phyloP scores from a whole-genome alignment of 1,140 invertebrate species.

The Drosophila prosaltans region DNA sequence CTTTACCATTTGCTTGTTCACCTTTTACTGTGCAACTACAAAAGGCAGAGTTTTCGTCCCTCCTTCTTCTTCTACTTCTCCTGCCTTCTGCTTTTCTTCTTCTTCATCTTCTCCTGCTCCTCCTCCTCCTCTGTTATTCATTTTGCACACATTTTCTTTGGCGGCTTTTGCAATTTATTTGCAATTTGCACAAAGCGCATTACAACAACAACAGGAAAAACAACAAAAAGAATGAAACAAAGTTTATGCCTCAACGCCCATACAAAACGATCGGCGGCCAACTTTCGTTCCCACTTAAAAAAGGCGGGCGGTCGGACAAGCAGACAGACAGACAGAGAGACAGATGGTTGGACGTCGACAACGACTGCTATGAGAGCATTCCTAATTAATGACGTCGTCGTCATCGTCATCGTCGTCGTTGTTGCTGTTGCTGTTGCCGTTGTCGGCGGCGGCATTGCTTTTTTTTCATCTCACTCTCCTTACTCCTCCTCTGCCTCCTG shows the following conservation, averaged over 20 bases:
- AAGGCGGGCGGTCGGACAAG: neutral
- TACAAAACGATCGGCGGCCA: conserved; percentile 67
- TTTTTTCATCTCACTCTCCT: conserved; percentile 1
- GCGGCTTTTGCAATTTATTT: conserved; percentile 77
- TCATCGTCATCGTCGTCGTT: neutral
- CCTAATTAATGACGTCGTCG: conserved; percentile 78
- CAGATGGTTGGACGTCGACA: conserved; percentile 30
- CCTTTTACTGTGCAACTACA: neutral
- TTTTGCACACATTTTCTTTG: conserved; percentile 43
- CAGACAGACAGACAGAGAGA: conserved; percentile 16
- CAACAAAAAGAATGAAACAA: conserved; percentile 31
- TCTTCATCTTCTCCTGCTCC: neutral
- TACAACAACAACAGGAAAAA: conserved; percentile 39
- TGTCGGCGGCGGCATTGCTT: conserved; percentile 29
- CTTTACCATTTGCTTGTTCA: no score
- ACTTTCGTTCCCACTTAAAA: conserved; percentile 3
- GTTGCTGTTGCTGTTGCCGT: neutral
- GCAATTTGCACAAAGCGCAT: conserved; percentile 77
- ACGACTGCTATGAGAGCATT: conserved; percentile 68
- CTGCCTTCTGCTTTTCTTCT: neutral
- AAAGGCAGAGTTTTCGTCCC: neutral
- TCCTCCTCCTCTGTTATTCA: conserved; percentile 30
- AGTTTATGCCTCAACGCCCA: conserved; percentile 76
- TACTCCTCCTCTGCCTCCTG: no score
- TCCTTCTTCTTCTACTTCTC: neutral